Conservation (phyloP, 1,140 invertebrate species). For the Patella vulgata region DNA sequence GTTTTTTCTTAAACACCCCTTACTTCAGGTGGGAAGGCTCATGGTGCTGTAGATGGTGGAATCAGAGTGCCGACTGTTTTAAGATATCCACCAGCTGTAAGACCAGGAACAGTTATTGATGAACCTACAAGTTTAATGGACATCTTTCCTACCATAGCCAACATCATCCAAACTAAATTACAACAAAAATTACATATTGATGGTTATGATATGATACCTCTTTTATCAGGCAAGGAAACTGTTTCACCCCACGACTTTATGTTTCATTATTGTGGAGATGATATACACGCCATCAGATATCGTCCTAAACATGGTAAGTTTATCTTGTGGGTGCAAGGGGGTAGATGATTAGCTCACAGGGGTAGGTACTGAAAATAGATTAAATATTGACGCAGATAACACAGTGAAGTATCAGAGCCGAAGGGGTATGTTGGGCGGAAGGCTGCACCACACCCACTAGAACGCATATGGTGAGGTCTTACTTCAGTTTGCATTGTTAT, state of each 20-base stretch:
- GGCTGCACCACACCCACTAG: no score
- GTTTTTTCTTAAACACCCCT: not conserved
- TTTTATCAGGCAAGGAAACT: slow-evolving; percentile 38
- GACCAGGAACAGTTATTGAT: slow-evolving; percentile 41
- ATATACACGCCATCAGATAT: slow-evolving; percentile 55
- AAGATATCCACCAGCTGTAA: slow-evolving; percentile 55
- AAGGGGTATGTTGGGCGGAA: no score
- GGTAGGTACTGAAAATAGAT: no score
- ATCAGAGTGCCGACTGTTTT: slow-evolving; percentile 66
- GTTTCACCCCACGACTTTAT: slow-evolving; percentile 52
- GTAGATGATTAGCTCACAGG: no score
- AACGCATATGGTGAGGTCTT: no score
- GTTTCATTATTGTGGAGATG: no score
- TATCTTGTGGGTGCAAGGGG: no score
- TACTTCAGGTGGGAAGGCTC: slow-evolving; percentile 62
- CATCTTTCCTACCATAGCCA: slow-evolving; percentile 63
- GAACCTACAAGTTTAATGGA: slow-evolving; percentile 66
- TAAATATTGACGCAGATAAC: no score
- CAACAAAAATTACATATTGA: no score
- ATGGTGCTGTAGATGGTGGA: no score
- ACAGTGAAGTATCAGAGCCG: no score
- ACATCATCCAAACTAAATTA: slow-evolving; percentile 26
- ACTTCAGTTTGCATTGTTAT: no score
- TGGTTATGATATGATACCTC: slow-evolving; percentile 51
- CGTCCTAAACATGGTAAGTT: slow-evolving; percentile 40